These are phyloP conservation scores for Diorhabda elongata DNA, from an alignment of 1,140 invertebrate species.

Conservation along the genomic window DNA sequence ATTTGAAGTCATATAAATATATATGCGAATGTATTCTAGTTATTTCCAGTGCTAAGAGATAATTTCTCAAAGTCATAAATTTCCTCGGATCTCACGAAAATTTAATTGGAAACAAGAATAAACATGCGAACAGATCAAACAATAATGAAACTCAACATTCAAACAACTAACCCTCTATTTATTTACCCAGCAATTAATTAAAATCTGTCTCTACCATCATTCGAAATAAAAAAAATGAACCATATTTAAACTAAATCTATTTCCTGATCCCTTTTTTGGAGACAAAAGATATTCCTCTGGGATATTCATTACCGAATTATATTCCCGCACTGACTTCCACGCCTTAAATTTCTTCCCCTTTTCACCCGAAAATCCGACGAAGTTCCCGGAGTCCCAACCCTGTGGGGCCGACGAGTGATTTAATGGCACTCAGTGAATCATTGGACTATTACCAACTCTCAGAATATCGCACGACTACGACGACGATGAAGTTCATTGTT, in stretches of 20 bases:
- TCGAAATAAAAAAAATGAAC: neutral
- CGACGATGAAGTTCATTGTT: neutral
- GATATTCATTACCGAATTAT: slow-evolving; percentile 16
- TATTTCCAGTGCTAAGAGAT: too few relatives aligned
- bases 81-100: too few relatives aligned
- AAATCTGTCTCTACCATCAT: neutral
- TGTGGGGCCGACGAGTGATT: slow-evolving; percentile 7
- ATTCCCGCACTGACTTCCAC: slow-evolving; percentile 11
- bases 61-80: too few relatives aligned
- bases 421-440: slow-evolving; percentile 8
- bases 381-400: neutral
- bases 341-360: slow-evolving; percentile 3
- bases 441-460: slow-evolving; percentile 10
- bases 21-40: too few relatives aligned
- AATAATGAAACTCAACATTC: too few relatives aligned
- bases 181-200: too few relatives aligned
- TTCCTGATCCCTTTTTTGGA: neutral
- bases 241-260: neutral
- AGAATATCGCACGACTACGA: slow-evolving; percentile 1
- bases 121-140: too few relatives aligned
- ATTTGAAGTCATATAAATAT: too few relatives aligned
- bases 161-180: too few relatives aligned
- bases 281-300: slow-evolving; percentile 1
- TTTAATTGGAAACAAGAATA: too few relatives aligned
- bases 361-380: neutral